phyloP scores from a whole-genome alignment of 2,888 invertebrate genomes.

The Agrochola litura region DNA sequence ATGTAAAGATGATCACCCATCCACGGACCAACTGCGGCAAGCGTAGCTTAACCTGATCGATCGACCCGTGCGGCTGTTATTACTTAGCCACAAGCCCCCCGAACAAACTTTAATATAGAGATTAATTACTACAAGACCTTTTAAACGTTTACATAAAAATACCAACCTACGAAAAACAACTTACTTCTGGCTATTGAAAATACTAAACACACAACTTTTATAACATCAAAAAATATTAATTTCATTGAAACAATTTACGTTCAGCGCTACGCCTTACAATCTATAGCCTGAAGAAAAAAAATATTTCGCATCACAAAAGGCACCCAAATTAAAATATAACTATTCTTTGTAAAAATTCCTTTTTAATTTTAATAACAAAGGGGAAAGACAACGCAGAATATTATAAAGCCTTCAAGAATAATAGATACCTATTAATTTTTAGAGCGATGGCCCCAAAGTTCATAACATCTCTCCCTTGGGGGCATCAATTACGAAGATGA shows the following conservation, averaged over 20 bases:
- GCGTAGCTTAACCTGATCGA: too few relatives aligned
- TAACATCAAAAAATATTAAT: neutral
- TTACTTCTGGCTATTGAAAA: neutral
- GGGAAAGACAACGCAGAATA: slow-evolving; percentile 39
- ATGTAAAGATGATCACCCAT: too few relatives aligned
- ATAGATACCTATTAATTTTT: slow-evolving; percentile 59
- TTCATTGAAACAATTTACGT: neutral
- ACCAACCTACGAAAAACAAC: neutral
- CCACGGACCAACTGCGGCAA: too few relatives aligned
- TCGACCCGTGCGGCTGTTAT: too few relatives aligned
- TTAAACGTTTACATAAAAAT: neutral
- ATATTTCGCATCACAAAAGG: slow-evolving; percentile 11
- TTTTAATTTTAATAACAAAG: slow-evolving; percentile 50
- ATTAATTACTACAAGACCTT: neutral
- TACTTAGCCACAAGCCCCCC: too few relatives aligned
- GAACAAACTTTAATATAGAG: neutral
- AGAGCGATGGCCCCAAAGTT: slow-evolving; percentile 48
- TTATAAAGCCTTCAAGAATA: slow-evolving; percentile 54
- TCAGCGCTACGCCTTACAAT: neutral
- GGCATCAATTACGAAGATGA: slow-evolving; percentile 43
- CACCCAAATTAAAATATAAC: slow-evolving; percentile 33
- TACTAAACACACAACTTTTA: neutral
- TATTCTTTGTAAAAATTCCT: slow-evolving; percentile 38
- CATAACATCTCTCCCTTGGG: slow-evolving; percentile 38
- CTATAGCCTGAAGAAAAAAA: slow-evolving; percentile 7